phyloP scores from a whole-genome alignment of 2,113 vertebrate species.

The Edolisoma coerulescens region DNA sequence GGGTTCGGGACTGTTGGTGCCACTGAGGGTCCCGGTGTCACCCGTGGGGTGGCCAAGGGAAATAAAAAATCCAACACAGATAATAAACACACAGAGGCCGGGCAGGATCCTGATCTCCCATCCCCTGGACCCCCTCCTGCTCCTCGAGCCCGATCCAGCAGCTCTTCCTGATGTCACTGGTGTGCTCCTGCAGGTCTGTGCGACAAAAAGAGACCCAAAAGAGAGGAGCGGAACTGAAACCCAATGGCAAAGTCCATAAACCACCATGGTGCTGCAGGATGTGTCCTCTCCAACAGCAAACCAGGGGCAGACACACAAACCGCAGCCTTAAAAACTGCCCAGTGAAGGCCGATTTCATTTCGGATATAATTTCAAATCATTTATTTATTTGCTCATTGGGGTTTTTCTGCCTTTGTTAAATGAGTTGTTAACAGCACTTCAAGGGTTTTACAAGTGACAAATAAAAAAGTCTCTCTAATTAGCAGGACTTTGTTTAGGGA shows the following conservation, averaged over 20 bases:
- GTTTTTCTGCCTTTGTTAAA: background rate
- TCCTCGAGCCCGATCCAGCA: background rate
- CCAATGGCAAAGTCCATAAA: background rate
- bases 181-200: rapidly evolving
- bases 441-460: background rate
- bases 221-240: background rate
- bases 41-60: background rate
- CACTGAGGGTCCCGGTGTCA: background rate
- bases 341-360: background rate
- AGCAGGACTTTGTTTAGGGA: constrained; percentile 11
- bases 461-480: background rate
- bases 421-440: background rate
- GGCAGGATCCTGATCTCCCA: background rate
- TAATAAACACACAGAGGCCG: rapidly evolving
- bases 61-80: rapidly evolving
- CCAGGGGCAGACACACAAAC: background rate
- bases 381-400: background rate
- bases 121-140: rapidly evolving
- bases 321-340: background rate
- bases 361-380: background rate
- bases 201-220: background rate
- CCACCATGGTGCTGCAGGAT: background rate
- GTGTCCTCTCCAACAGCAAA: background rate
- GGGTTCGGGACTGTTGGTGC: background rate
- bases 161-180: background rate